phyloP scores from a whole-genome alignment of 1,140 invertebrate genomes.

The Phortica variegata region DNA sequence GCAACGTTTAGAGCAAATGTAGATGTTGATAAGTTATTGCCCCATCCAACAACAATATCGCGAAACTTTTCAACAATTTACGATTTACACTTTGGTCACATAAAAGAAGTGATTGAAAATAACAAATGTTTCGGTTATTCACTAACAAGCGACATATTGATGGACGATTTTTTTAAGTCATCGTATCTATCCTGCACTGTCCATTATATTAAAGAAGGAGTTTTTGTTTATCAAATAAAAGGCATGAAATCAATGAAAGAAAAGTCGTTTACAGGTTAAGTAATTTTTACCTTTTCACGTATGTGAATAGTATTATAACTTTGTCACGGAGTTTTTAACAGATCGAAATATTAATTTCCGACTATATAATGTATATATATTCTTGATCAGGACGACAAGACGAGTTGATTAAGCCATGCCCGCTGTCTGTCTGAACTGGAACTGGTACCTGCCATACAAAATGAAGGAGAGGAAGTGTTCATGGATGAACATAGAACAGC shows the following conservation, averaged over 20 bases:
- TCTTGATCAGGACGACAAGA: no score
- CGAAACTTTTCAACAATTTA: constrained; percentile 4
- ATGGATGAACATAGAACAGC: no score
- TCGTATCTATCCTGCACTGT: not conserved
- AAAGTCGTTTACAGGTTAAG: constrained; percentile 5
- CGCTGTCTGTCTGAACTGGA: no score
- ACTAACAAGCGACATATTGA: not conserved
- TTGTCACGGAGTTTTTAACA: no score
- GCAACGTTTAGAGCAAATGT: constrained; percentile 7
- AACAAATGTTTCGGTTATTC: not conserved
- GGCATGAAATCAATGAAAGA: constrained; percentile 5
- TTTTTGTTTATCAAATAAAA: not conserved
- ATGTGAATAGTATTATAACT: no score
- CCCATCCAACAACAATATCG: constrained; percentile 1
- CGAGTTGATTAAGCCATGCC: no score
- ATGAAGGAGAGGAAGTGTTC: no score
- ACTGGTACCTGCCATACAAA: no score
- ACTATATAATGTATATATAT: no score
- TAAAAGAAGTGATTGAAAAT: not conserved
- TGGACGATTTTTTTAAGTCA: not conserved
- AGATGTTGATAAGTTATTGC: constrained; percentile 7
- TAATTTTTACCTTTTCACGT: no score
- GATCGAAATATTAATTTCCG: no score
- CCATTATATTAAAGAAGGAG: constrained; percentile 4
- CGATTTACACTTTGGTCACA: not conserved